Base-by-base conservation (phyloP, 1,140 invertebrate species). In the Trichonephila clavata region DNA sequence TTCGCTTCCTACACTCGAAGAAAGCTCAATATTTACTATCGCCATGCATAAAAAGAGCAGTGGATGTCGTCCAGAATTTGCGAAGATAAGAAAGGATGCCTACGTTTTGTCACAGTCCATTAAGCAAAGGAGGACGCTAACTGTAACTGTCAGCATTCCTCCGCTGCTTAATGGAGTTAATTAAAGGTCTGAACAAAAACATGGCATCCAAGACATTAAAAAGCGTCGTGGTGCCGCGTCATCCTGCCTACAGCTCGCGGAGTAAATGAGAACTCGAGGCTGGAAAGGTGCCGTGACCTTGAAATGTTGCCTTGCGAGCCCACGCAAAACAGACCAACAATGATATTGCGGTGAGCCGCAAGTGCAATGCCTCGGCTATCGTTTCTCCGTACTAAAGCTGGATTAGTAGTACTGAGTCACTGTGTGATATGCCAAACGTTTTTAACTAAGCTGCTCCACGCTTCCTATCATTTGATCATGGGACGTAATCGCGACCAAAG, bases 231-330 rank as follows among this genome's bases (percentile, higher is more conserved):
- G 13, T 77, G 71, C 27, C 71, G 71, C 24, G 71, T 77, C 71
- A 39, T 39, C 18, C 71, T 77, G 71, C 71, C 71, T 77, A 77
- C 71, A 27, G 71, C 71, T 39, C 6, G 13, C 5, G 71, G 4
- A 39, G 71, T 20, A 77, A 77, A 77, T 39, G 71, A 18, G 71
- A 77, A 77, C 71, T 32, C 71, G 10, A 68, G 65, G 65, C 65
- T 68, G 65, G 65, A 68, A 77, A 77, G 71, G 71, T 77, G 71
- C 71, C 71, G 24, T 27, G 71, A 77, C 71, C 71, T 77, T 77
- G 71, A 77, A 77, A 77, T 20, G 65, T 24, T 77, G 71, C 71
- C 71, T 77, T 77, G 71, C 18, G 18, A 63, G 61, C 71, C 71
- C 71, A 77, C 71, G 71, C 71, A 32, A 77, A 32, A 27, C 16